Evolutionary conservation across 2,888 invertebrate species (phyloP), one percentile per base, ranked within the genome.

Genomic region (Tuberolachnus salignus): DNA sequence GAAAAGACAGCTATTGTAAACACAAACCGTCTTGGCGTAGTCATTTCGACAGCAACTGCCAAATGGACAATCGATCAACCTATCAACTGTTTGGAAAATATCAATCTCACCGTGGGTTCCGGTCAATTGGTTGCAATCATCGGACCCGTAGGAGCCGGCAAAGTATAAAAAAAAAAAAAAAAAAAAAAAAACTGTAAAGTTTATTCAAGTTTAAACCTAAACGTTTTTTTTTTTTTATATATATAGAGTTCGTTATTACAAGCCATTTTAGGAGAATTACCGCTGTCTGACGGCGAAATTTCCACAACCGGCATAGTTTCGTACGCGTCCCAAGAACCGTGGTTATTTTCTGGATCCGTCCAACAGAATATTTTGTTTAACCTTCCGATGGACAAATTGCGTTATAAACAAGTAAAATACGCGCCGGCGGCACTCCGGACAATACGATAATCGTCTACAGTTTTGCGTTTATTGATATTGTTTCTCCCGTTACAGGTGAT

Each of bases 311-410:
- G 95, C 4, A 88, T 87, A 3, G 87, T 92, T 0, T 90, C 91
- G 0, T 96, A 95, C 84, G 92, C 94, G 0, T 91, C 94, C 67
- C 94, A 95, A 85, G 92, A 95, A 84, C 92, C 96, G 0, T 97
- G 95, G 95, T 85, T 93, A 0, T 93, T 92, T 84, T 91, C 91
- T 74, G 92, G 91, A 84, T 92, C 93, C 81, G 91, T 98, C 0
- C 88, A 94, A 13, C 95, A 97, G 84, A 98, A 98, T 85, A 94
- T 98, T 82, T 86, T 96, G 1, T 98, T 98, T 86, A 97, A 97
- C 0, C 89, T 89, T 83, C 87, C 89, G 81, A 92, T 90, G 90
- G 91, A 91, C 83, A 88, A 89, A 34, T 85, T 85, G 0, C 89
- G 91, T 83, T 94, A 94, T 84, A 87, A 89, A 81, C 69, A 81